Percentiles rank a stretch among this genome's conserved stretches.
Conservation (phyloP, 2,888 invertebrate species). For the Holacanthella duospinosa region DNA sequence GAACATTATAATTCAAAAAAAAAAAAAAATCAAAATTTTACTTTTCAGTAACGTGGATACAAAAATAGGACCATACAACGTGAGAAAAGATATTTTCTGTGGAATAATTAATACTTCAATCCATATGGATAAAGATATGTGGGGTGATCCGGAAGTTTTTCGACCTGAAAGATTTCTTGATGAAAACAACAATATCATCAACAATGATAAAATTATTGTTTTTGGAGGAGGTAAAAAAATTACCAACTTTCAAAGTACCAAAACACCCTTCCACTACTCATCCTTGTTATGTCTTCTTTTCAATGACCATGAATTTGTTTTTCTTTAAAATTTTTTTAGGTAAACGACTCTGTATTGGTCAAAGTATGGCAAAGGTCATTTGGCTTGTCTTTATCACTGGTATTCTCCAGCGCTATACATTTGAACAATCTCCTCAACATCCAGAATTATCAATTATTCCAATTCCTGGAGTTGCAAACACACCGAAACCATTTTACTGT, state of each 20-base stretch:
- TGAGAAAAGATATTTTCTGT: not conserved
- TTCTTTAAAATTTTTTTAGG: not conserved
- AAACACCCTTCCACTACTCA: too few relatives aligned
- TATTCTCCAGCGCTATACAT: not conserved
- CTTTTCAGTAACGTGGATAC: not conserved
- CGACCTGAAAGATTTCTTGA: conserved; percentile 9
- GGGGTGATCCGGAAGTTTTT: conserved; percentile 9
- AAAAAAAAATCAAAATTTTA: too few relatives aligned
- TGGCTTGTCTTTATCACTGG: not conserved
- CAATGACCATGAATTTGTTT: too few relatives aligned
- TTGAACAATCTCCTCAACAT: not conserved
- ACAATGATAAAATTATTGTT: conserved; percentile 3
- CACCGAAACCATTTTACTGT: not conserved
- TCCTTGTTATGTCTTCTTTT: too few relatives aligned
- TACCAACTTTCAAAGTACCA: too few relatives aligned
- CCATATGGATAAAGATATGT: not conserved
- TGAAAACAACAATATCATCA: conserved; percentile 8
- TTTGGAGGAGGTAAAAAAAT: conserved; percentile 8
- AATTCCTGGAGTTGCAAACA: not conserved
- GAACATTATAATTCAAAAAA: too few relatives aligned
- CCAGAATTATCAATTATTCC: not conserved
- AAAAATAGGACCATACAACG: not conserved
- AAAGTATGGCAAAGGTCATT: not conserved
- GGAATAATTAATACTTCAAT: not conserved
- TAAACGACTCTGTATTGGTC: not conserved